A percentile compares a stretch with the other conserved stretches of the same genome.
Evolutionary conservation across 2,113 vertebrate species (phyloP).

Genomic region (Lophochroa leadbeateri): DNA sequence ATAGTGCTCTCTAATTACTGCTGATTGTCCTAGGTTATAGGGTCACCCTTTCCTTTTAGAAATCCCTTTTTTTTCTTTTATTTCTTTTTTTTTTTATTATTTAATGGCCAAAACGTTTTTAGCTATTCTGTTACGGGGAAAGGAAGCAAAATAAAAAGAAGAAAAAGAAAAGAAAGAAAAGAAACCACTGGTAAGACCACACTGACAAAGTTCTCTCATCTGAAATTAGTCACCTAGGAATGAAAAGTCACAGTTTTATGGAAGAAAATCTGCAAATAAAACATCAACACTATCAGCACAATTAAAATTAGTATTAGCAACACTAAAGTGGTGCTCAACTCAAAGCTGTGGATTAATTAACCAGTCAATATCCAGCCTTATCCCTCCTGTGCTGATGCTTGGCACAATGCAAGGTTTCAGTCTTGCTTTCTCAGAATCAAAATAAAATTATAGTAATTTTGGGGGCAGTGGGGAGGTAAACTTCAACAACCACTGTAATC

Average conservation of each 20-base stretch:
- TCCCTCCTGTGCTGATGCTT: not conserved
- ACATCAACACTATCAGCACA: not conserved
- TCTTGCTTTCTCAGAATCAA: not conserved
- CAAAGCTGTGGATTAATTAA: constrained; percentile 23
- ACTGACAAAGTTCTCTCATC: not conserved
- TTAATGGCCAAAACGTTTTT: not conserved
- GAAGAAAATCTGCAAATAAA: not conserved
- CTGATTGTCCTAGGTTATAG: not conserved
- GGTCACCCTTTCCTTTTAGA: not conserved
- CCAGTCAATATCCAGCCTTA: not conserved
- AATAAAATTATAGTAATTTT: not conserved
- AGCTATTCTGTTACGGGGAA: not conserved
- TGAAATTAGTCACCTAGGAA: not conserved
- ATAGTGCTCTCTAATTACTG: not conserved
- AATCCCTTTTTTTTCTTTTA: not conserved
- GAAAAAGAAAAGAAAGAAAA: rapidly evolving
- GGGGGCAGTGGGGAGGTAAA: not conserved
- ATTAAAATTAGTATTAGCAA: not conserved
- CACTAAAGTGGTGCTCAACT: not conserved
- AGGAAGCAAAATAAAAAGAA: not conserved
- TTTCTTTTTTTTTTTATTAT: not conserved
- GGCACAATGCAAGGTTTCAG: not conserved
- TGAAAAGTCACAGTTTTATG: not conserved
- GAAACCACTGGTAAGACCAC: not conserved
- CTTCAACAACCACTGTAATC: not conserved